phyloP scores from a whole-genome alignment of 2,797 vertebrate genomes.

The Kryptopterus vitreolus region DNA sequence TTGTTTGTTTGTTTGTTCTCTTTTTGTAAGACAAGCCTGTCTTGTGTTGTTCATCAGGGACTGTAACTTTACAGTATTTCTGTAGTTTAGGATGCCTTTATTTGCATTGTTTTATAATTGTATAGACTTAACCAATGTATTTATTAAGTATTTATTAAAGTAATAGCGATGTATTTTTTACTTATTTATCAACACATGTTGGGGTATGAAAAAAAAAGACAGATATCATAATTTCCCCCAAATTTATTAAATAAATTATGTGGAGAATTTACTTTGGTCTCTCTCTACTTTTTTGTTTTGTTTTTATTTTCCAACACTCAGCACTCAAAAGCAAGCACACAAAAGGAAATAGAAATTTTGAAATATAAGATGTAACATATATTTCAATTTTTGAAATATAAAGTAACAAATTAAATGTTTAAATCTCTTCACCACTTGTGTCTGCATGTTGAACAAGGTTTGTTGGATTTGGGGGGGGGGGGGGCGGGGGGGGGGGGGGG shows the following conservation, averaged over 20 bases:
- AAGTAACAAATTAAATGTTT: neutral
- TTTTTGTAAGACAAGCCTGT: constrained; percentile 36
- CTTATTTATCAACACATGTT: constrained; percentile 78
- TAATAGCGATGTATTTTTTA: constrained; percentile 80
- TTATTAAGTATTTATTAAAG: constrained; percentile 84
- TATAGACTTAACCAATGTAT: constrained; percentile 77
- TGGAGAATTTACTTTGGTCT: constrained; percentile 52
- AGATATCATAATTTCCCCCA: constrained; percentile 74
- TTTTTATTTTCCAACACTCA: neutral
- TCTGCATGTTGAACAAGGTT: neutral
- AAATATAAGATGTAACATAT: too few relatives aligned
- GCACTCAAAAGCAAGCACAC: neutral
- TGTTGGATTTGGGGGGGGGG: neutral
- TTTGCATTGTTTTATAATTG: constrained; percentile 68
- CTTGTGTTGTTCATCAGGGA: constrained; percentile 69
- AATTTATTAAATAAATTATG: constrained; percentile 70
- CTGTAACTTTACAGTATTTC: constrained; percentile 77
- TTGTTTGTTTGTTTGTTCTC: constrained; percentile 32
- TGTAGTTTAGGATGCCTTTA: constrained; percentile 70
- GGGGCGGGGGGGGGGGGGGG: neutral
- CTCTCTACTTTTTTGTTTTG: neutral
- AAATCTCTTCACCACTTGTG: neutral
- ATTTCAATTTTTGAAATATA: neutral
- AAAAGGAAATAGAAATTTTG: neutral
- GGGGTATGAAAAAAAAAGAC: constrained; percentile 61